Evolutionary conservation across 23 tunicate species (phyloP), one percentile per base, ranked within the genome.

Genomic region (Oikopleura vanhoeffeni): DNA sequence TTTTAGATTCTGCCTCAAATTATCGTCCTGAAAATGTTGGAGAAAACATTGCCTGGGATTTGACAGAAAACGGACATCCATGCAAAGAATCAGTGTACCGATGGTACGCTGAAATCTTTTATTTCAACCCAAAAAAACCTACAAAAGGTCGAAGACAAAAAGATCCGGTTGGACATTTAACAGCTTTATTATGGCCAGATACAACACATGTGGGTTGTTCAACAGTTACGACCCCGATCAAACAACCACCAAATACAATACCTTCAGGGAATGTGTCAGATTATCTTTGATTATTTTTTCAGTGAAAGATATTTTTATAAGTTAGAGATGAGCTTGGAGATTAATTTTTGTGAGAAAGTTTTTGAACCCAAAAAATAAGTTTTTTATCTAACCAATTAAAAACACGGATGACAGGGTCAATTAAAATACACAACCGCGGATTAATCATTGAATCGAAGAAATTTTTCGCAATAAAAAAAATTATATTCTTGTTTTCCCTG

Each of bases 61-160:
- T 71, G 79, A 71, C 79, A 32, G 79, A 71, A 71, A 71, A 71
- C 79, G 79, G 79, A 24, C 27, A 30, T 32, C 79, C 79, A 28
- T 71, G 79, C 32, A 28, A 38, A 13, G 79, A 71, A 71, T 71
- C 79, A 32, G 79, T 71, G 27, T 71, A 71, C 38, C 79, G 79
- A 71, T 71, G 79, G 79, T 71, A 71, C 79, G 79, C 79, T 38
- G 79, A 71, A 38, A 71, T 71, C 34, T 71, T 71, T 30, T 71
- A 71, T 30, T 71, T 71, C 38, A 71, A 71, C 35, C 79, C 79
- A 71, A 71, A 71, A 71, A 71, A 71, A 13, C 79, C 79, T 18
- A 71, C 79, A 4, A 71, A 71, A 71, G 79, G 79, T 2, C 27
- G 79, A 28, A 33, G 79, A 18, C 4, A 30, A 24, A 71, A 71